phyloP scores from a whole-genome alignment of 2,797 vertebrate species.

The Halcyon leucocephala region DNA sequence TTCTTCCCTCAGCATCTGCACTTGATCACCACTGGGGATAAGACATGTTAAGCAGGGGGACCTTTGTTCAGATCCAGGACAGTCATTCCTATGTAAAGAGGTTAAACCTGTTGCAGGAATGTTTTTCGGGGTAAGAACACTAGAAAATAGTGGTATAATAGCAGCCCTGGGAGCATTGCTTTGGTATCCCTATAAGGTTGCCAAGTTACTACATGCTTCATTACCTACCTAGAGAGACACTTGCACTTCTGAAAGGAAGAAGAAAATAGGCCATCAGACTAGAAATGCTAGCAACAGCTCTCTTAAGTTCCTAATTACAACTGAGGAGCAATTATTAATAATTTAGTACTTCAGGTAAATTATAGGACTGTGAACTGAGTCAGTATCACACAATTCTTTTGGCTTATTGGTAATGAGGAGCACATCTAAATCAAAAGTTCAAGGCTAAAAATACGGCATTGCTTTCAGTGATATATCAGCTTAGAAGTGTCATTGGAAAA shows the following conservation, averaged over 20 bases:
- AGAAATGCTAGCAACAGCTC: neutral
- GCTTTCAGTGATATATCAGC: neutral
- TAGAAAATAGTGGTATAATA: neutral
- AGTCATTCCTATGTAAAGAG: neutral
- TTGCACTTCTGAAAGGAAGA: neutral
- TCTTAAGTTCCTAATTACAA: neutral
- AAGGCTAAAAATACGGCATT: neutral
- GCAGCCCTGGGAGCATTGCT: neutral
- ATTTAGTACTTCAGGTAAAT: slow-evolving; percentile 21
- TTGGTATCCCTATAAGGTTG: neutral
- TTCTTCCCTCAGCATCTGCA: neutral
- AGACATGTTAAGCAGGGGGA: neutral
- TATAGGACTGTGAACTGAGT: neutral
- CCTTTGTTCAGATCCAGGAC: neutral
- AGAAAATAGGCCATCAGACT: neutral
- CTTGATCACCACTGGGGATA: neutral
- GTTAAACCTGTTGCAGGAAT: neutral
- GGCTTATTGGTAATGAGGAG: neutral
- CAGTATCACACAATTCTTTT: neutral
- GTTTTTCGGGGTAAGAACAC: neutral
- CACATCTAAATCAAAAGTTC: neutral
- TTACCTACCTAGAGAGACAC: neutral
- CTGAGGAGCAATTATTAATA: neutral
- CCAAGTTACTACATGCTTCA: neutral
- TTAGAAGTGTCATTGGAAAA: neutral